Evolutionary conservation across 1,140 invertebrate species (phyloP), one percentile per base, ranked within the genome.

Genomic region (Laodelphax striatellus): DNA sequence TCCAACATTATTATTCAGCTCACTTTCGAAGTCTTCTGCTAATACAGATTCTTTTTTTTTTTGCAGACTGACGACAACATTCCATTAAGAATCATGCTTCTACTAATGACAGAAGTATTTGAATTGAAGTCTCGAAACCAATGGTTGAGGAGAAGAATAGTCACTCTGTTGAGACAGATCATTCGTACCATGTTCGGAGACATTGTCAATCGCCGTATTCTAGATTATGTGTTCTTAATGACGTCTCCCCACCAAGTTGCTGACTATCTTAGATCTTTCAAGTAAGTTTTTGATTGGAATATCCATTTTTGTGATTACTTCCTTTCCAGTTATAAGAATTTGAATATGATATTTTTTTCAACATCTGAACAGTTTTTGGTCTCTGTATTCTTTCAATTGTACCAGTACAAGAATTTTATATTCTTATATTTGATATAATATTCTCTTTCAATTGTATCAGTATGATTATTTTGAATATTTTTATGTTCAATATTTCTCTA

Each of bases 41-140:
- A 21, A n/a, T 55, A 38, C 34, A 55, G 54, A 42, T 61, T 50
- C 46, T 28, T 58, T 22, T 61, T 50, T 53, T 28, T 10, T 42
- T 60, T 55, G 53, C 46, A 84, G 82, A 82, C 76, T 64, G 82
- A 85, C 67, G 88, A 92, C 67, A 92, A 91, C 73, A 91, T 94
- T 75, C 92, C 92, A 14, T 72, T 94, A 55, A 78, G 90, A 65
- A 91, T 94, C 64, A 82, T 94, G 73, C 71, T 95, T 38, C 72
- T 94, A 2, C 71, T 95, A 46, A 86, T 94, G 80, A 90, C 94
- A 70, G 92, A 95, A 79, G 86, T 95, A 4, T 95, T 95, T 76
- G 92, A 94, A 71, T 73, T 94, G 46, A 86, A 89, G 74, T 84
- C 84, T 44, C 80, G 89, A 66, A 92, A 92, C 74, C 88, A 92